Evolutionary conservation across 2,113 vertebrate genomes (phyloP), one percentile per base, ranked within the genome.

Genomic region (Epinephelus fuscoguttatus): DNA sequence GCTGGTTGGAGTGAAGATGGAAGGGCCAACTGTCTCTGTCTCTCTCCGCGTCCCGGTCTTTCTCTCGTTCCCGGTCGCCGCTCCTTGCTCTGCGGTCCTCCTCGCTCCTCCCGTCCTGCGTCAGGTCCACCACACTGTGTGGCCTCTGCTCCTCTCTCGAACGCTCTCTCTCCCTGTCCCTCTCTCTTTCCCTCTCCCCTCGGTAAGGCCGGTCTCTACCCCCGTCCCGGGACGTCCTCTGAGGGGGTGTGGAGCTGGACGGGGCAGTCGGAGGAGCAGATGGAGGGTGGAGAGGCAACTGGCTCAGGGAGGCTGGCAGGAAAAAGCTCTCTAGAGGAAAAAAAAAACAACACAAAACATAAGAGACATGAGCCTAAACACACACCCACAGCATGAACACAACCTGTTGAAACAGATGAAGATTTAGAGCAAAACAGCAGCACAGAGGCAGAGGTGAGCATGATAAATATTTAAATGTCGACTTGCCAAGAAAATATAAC

Each of bases 311-410:
- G 86, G 96, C 62, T 0, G 96, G 94, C 79, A 99, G 94, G 93
- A 97, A 99, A 95, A 97, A 99, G 5, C 97, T 96, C 81, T 99
- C 98, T 99, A 75, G 85, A 45, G 13, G 6, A 37, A 37, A 12
- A 82, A 87, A 47, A 88, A 49, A 93, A 9, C 8, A 12, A 18
- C 55, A 91, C 10, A 63, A n/a, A 69, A 40, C 3, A 78, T 5
- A 53, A 59, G n/a, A 67, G 13, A 75, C 4, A 19, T 30, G 59
- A 83, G 49, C 60, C 3, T 13, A 66, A 47, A 79, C 18, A 45
- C 42, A 59, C 49, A 82, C 57, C 69, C 25, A 63, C 8, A 37
- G 15, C 23, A 45, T 57, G 14, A 63, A 62, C 33, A 61, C 70
- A 56, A 37, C 27, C 25, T 47, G 42, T 3, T n/a, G 18, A 62